Percentiles rank a stretch among this genome's conserved stretches.
Evolutionary conservation across 2,888 invertebrate genomes (phyloP).

Genomic region (Lithosia quadra): DNA sequence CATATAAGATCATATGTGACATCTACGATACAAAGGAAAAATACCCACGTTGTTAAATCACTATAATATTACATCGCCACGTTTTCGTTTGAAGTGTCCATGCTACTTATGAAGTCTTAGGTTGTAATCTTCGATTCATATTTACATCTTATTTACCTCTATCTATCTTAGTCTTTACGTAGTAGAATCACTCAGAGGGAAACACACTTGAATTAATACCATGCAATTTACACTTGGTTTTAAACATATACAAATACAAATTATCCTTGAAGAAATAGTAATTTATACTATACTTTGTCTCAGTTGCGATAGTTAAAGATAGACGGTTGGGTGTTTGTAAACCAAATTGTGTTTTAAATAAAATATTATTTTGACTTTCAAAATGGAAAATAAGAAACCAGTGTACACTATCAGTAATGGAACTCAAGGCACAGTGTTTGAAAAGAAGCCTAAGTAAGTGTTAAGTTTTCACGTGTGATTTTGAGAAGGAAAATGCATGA

Average conservation of each 20-base stretch:
- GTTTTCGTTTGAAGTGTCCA: not conserved
- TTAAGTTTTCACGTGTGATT: not conserved
- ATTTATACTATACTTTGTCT: constrained; percentile 20
- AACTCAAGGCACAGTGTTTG: constrained; percentile 17
- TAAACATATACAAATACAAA: constrained; percentile 20
- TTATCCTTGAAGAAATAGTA: constrained; percentile 23
- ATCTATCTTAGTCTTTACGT: constrained; percentile 18
- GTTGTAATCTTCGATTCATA: not conserved
- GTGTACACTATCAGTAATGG: constrained; percentile 41
- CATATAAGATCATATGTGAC: not conserved
- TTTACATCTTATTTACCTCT: constrained; percentile 13
- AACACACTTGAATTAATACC: constrained; percentile 21
- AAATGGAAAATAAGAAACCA: constrained; percentile 17
- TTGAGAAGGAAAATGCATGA: not conserved
- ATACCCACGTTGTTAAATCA: not conserved
- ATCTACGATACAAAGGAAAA: not conserved
- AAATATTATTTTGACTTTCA: not conserved
- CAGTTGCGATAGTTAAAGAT: constrained; percentile 14
- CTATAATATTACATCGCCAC: not conserved
- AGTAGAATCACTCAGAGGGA: constrained; percentile 24
- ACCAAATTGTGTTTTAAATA: not conserved
- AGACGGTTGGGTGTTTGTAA: constrained; percentile 10
- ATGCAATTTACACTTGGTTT: constrained; percentile 28
- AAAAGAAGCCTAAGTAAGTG: constrained; percentile 36
- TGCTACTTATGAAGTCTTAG: not conserved